Base-by-base conservation (phyloP, 2,113 vertebrate genomes). In the Nibea coibor region DNA sequence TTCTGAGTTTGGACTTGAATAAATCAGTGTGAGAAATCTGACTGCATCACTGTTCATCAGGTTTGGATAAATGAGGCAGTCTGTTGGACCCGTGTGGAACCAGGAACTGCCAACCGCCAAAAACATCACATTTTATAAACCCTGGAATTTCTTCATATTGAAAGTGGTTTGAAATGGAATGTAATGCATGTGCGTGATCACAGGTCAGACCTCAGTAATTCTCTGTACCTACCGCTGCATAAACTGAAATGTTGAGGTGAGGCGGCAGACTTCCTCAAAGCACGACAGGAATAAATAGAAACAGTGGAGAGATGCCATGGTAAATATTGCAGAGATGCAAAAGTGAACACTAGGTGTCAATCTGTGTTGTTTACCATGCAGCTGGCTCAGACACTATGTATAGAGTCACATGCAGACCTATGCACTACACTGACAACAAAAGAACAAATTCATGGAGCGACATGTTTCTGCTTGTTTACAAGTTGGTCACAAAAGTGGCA, bases 111-210 rank as follows among this genome's bases (percentile, higher is more conserved):
- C 83, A 88, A 39, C 35, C 2, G 35, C 35, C 35, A 39, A 39
- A 39, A 86, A 68, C 61, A 74, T 48, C 53, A 75, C 73, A 78
- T 82, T 87, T 89, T 67, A 75, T 59, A 77, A 88, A 75, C 66
- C 62, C 35, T 35, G 73, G 73, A 81, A 78, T 77, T 67, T 85
- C 11, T 50, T 77, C 43, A 78, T 81, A 75, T 79, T 86, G 56
- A 75, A 72, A 51, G 28, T 73, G 73, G 87, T 75, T 71, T 62
- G 2, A 79, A 80, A 51, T 78, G 77, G 85, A 92, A 88, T 84
- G 80, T 26, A 71, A 81, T 75, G 59, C 19, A 79, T 54, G 66
- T 6, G 5, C 6, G 5, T 59, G 65, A 68, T 80, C 42, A 0
- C 64, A 78, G 66, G 72, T 81, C 76, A 50, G 72, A 72, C 84